Conservation (phyloP, 2,888 invertebrate genomes). For the Pteria penguin region DNA sequence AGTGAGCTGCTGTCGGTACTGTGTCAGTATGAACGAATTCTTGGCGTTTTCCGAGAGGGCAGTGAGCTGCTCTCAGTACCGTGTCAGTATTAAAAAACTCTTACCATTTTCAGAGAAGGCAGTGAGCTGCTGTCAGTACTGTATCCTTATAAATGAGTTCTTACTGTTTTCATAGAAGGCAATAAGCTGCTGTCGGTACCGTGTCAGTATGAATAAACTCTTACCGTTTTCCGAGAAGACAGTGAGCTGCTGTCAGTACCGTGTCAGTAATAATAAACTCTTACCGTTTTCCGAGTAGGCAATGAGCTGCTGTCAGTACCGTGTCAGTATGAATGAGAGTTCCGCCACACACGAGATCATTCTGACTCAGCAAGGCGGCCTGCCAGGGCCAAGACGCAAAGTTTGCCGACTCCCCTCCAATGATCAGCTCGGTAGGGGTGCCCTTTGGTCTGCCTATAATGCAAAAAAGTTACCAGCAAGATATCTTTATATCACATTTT, state of each 20-base stretch:
- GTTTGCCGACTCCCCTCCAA: constrained; percentile 25
- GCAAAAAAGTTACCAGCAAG: no score
- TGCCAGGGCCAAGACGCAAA: constrained; percentile 37
- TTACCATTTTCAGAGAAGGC: no score
- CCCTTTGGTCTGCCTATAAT: background rate
- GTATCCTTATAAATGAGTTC: no score
- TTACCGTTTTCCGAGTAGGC: constrained; percentile 29
- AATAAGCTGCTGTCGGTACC: constrained; percentile 41
- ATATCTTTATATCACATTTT: no score
- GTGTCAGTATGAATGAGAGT: constrained; percentile 31
- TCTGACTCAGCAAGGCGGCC: constrained; percentile 15
- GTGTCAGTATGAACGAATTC: no score
- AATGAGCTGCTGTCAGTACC: constrained; percentile 39
- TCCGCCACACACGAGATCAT: constrained; percentile 34
- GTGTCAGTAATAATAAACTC: constrained; percentile 25
- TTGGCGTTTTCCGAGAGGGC: no score
- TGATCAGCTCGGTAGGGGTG: constrained; percentile 14
- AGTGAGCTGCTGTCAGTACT: no score
- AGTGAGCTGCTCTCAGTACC: no score
- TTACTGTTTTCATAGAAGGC: constrained; percentile 27
- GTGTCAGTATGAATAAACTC: no score
- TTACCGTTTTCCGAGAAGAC: constrained; percentile 29
- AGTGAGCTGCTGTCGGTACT: no score
- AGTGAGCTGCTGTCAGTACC: constrained; percentile 39
- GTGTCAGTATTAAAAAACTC: no score